Conservation (phyloP, 1,140 invertebrate species). For the Agrilus planipennis region DNA sequence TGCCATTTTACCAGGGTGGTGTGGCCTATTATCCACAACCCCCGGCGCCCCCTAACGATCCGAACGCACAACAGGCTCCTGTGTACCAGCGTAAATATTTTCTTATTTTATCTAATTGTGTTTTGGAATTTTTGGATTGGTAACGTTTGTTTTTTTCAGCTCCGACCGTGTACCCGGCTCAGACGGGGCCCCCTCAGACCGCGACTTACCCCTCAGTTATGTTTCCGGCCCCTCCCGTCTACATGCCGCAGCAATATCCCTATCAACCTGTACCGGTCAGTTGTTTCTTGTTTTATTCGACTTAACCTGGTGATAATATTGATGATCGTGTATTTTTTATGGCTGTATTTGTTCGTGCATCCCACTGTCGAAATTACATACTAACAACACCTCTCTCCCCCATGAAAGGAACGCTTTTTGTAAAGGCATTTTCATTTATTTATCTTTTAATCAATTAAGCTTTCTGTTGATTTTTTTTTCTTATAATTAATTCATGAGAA, state of each 20-base stretch:
- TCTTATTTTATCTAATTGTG: constrained; percentile 1
- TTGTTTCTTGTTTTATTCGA: constrained; percentile 6
- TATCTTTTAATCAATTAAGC: too few species aligned
- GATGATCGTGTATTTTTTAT: too few species aligned
- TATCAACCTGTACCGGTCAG: constrained; percentile 31
- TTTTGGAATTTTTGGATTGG: not conserved
- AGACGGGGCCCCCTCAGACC: constrained; percentile 28
- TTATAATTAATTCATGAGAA: too few species aligned
- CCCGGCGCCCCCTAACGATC: constrained; percentile 16
- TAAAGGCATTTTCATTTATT: too few species aligned
- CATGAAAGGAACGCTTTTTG: too few species aligned
- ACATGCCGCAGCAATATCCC: constrained; percentile 32
- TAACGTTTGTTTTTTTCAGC: constrained; percentile 17
- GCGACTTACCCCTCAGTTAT: constrained; percentile 29
- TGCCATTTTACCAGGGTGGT: constrained; percentile 27
- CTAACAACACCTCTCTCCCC: too few species aligned
- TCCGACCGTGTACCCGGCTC: constrained; percentile 29
- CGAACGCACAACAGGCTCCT: constrained; percentile 21
- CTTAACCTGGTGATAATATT: not conserved
- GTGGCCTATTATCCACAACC: constrained; percentile 26
- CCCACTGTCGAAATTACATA: too few species aligned
- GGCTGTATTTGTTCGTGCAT: too few species aligned
- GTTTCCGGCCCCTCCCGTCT: constrained; percentile 29
- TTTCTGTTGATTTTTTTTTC: too few species aligned
- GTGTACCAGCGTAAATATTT: constrained; percentile 29